phyloP scores from a whole-genome alignment of 2,113 vertebrate species.

The Odontophorus gujanensis region DNA sequence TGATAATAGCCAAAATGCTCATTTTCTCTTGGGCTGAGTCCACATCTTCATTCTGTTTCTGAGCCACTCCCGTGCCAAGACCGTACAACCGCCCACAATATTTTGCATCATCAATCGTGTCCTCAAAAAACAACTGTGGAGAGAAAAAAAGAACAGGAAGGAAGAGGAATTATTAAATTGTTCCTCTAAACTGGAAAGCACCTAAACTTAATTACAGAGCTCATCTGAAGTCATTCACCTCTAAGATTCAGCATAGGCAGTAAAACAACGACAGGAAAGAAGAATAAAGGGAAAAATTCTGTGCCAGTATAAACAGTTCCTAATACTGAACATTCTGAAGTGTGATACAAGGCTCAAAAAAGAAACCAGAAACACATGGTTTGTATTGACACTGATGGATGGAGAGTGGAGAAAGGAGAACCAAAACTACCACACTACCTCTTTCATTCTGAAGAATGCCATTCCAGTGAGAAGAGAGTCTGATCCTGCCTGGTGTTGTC shows the following conservation, averaged over 20 bases:
- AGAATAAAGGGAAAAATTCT: neutral
- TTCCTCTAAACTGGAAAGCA: neutral
- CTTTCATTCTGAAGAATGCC: conserved; percentile 99
- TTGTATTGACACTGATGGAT: neutral
- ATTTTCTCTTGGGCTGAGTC: conserved; percentile 84
- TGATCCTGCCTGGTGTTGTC: conserved; percentile 96
- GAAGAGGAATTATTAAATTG: neutral
- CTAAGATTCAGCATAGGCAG: neutral
- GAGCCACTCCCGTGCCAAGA: conserved; percentile 92
- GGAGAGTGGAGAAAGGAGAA: neutral
- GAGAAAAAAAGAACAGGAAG: neutral
- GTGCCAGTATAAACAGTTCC: neutral
- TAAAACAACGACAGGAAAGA: neutral
- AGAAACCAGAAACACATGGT: neutral
- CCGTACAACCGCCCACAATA: conserved; percentile 97
- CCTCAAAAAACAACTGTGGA: conserved; percentile 95
- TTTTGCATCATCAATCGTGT: conserved; percentile 98
- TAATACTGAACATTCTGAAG: neutral
- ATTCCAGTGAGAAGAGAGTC: conserved; percentile 97
- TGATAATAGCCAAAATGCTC: conserved; percentile 84
- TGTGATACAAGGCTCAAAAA: neutral
- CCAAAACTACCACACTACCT: conserved; percentile 77
- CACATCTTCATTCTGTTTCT: conserved; percentile 90
- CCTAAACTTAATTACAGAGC: neutral
- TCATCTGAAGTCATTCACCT: neutral